Percentiles rank a stretch among this genome's conserved stretches.
Conservation (phyloP, 2,113 vertebrate genomes). For the Oreocharis arfaki region DNA sequence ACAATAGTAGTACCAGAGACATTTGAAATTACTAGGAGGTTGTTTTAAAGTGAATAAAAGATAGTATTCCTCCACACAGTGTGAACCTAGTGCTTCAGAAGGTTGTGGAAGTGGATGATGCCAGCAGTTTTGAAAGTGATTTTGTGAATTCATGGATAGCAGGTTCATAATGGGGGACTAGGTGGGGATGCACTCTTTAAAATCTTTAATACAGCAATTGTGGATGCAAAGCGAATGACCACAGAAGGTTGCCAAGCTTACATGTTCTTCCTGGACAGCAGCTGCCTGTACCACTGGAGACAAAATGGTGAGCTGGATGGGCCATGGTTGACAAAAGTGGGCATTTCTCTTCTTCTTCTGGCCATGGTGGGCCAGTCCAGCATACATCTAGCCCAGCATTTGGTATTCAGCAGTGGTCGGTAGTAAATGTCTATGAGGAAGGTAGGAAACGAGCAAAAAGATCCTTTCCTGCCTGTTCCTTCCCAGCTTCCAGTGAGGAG, state of each 20-base stretch:
- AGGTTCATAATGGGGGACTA: background rate
- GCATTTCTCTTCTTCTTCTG: background rate
- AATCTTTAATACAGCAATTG: background rate
- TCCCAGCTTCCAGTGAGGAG: background rate
- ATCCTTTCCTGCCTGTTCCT: background rate
- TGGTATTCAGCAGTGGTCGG: background rate
- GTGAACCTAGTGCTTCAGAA: background rate
- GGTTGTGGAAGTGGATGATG: background rate
- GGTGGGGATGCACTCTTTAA: background rate
- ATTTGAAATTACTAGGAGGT: background rate
- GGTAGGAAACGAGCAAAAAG: background rate
- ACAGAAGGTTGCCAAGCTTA: background rate
- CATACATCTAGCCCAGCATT: background rate
- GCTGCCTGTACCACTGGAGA: background rate
- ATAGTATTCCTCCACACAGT: background rate
- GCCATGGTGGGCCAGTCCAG: background rate
- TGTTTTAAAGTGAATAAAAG: background rate
- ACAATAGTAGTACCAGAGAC: background rate
- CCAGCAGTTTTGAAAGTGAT: background rate
- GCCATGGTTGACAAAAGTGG: background rate
- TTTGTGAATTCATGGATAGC: background rate
- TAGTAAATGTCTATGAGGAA: background rate
- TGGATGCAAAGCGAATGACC: background rate
- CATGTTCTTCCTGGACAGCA: background rate
- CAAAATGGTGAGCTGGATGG: background rate